Evolutionary conservation across 1,140 invertebrate species (phyloP), one percentile per base, ranked within the genome.

Genomic region (Hypothenemus hampei): DNA sequence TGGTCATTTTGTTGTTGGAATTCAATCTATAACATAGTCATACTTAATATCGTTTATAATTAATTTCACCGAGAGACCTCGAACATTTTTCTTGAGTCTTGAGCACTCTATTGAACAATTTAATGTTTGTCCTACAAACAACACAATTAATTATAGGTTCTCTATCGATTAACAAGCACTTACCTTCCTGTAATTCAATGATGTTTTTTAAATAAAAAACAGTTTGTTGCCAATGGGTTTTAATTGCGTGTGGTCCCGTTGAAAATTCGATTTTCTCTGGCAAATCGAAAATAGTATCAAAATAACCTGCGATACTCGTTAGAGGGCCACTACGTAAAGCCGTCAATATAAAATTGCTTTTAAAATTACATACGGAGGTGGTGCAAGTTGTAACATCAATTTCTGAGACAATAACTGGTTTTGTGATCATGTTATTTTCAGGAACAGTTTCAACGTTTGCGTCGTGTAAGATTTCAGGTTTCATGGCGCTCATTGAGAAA

Each of bases 201-300:
- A 85, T 81, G 65, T 87, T 75, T 61, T 78, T 85, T 26, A 98
- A 78, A 63, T 93, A 93, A 65, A 93, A 84, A 4, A 94, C 82
- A 2, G 93, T 97, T 75, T 98, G 96, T 68, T 97, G 96, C 96
- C 96, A 98, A 75, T 98, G 95, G 13, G 97, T 99, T 56, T 79
- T 77, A 67, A 79, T 81, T 66, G 73, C 75, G 59, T 72, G 76
- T 59, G 86, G 93, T 48, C 85, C 86, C 63, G 90, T 93, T 39
- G 82, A 83, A 59, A 93, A 81, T 21, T 76, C 72, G 11, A 83
- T 73, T 19, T 77, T 70, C 63, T 79, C 77, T 2, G 84, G 81
- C 44, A 91, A 68, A 60, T 91, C 86, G 69, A 93, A 93, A 62
- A 83, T 84, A n/a, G 85, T 85, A 73, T 93, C 89, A 75, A 98